phyloP scores from a whole-genome alignment of 2,888 invertebrate genomes.

The Drosophila peninsularis region DNA sequence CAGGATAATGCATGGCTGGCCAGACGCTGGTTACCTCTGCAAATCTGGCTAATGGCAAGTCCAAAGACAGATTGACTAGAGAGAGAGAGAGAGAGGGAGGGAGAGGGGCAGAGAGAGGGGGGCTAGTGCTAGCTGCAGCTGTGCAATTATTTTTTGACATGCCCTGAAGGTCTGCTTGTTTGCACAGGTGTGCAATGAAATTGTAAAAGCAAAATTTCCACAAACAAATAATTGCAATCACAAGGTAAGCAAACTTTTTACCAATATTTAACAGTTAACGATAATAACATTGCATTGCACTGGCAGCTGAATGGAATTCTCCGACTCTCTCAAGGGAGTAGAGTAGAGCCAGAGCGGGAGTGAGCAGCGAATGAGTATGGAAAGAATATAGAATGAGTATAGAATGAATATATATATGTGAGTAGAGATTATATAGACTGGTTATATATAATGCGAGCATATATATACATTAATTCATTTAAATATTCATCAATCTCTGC shows the following conservation, averaged over 20 bases:
- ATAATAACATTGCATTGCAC: constrained; percentile 2
- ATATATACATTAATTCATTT: neutral
- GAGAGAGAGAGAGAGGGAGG: neutral
- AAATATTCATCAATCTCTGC: neutral
- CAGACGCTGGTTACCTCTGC: constrained; percentile 47
- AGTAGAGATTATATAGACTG: no score
- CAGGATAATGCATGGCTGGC: constrained; percentile 47
- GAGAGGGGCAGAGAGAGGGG: neutral
- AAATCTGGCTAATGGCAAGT: constrained; percentile 62
- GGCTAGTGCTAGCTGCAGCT: neutral
- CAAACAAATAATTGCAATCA: constrained; percentile 23
- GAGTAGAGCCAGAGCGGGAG: neutral
- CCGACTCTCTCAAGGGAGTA: neutral
- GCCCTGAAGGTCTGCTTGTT: constrained; percentile 33
- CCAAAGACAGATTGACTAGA: neutral
- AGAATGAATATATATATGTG: no score
- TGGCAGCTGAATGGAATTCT: neutral
- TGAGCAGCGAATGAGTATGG: no score
- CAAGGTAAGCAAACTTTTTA: constrained; percentile 10
- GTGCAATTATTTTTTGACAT: constrained; percentile 50
- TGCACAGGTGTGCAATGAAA: constrained; percentile 28
- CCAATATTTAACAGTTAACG: constrained; percentile 6
- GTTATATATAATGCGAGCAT: no score
- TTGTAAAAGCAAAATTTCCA: constrained; percentile 37
- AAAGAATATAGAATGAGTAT: no score